Evolutionary conservation across 2,113 vertebrate genomes (phyloP).

Genomic region (Nipponia nippon): DNA sequence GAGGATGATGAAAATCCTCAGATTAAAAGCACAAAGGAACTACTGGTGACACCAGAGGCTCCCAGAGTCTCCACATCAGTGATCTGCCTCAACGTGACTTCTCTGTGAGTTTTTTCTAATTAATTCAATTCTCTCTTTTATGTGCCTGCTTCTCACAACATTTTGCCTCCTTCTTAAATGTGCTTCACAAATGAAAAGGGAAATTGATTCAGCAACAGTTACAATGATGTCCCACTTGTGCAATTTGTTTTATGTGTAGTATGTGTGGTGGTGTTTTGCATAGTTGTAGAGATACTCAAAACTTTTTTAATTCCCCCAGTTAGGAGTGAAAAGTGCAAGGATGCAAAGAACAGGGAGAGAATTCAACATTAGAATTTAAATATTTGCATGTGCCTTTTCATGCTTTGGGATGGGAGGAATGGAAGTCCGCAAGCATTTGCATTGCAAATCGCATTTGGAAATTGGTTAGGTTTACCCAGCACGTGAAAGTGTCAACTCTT

Average conservation of each 20-base stretch:
- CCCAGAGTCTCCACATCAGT: background rate
- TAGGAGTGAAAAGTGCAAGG: background rate
- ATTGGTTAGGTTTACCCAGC: background rate
- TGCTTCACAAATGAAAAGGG: background rate
- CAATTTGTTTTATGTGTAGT: background rate
- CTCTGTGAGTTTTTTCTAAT: background rate
- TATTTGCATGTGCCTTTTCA: background rate
- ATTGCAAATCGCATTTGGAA: background rate
- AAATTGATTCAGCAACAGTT: background rate
- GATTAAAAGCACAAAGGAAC: background rate
- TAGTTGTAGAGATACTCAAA: background rate
- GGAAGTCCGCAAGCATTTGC: background rate
- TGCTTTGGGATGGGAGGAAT: background rate
- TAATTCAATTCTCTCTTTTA: background rate
- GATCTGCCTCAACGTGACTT: background rate
- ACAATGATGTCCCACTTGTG: background rate
- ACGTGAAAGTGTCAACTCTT: background rate
- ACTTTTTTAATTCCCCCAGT: background rate
- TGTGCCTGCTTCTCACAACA: background rate
- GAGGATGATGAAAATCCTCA: background rate
- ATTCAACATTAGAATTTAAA: background rate
- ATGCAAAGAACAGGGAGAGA: background rate
- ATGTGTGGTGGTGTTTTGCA: background rate
- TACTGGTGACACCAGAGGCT: background rate
- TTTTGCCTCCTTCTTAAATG: background rate